phyloP scores from a whole-genome alignment of 2,797 vertebrate genomes.

The Remorina albescens region DNA sequence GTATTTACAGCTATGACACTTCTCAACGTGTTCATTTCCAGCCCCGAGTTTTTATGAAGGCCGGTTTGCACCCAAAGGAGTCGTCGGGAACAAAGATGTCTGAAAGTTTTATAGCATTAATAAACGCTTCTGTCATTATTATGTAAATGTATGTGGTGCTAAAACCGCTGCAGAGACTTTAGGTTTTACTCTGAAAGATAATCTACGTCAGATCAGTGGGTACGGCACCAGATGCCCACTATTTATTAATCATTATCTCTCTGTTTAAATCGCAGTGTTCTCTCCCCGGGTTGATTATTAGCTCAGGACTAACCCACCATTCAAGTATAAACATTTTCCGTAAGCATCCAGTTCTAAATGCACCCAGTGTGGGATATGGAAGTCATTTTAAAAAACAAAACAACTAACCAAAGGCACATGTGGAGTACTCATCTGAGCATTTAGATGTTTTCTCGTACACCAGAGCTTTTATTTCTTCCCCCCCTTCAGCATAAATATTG shows the following conservation, averaged over 20 bases:
- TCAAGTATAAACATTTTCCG: constrained; percentile 32
- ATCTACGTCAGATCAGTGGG: constrained; percentile 46
- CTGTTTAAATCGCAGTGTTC: constrained; percentile 62
- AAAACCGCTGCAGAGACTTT: neutral
- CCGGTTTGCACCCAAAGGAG: no score
- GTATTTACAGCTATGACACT: neutral
- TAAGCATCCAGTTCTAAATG: constrained; percentile 16
- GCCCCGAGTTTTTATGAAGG: no score
- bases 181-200: neutral
- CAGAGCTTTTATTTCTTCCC: neutral
- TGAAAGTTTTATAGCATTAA: neutral
- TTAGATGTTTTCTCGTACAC: neutral
- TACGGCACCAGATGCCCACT: constrained; percentile 40
- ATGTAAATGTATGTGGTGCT: constrained; percentile 9
- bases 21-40: no score
- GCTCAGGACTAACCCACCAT: constrained; percentile 48
- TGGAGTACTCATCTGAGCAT: neutral
- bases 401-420: neutral
- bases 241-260: constrained; percentile 77
- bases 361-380: neutral
- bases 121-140: neutral
- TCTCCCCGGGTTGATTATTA: constrained; percentile 71
- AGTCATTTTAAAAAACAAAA: neutral
- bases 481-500: neutral
- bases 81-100: no score